Conservation (phyloP, 2,113 vertebrate species). For the Cephalopholis sonnerati region DNA sequence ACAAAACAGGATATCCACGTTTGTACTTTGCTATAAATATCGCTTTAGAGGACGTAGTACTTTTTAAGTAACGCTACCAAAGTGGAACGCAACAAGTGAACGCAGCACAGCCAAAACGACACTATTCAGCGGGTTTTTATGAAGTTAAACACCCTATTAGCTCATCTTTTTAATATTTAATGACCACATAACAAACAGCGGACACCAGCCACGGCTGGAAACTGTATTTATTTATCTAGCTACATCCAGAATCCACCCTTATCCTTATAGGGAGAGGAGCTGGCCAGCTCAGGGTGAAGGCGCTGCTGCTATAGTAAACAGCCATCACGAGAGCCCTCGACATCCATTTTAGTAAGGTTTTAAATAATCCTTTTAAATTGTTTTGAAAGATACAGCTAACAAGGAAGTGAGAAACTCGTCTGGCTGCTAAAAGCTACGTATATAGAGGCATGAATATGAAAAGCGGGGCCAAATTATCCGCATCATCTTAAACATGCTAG, state of each 20-base stretch:
- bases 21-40: constrained; percentile 36
- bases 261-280: constrained; percentile 47
- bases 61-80: constrained; percentile 4
- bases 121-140: not conserved
- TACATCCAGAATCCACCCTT: constrained; percentile 54
- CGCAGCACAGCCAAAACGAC: constrained; percentile 43
- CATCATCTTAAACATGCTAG: constrained; percentile 71
- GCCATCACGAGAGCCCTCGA: constrained; percentile 67
- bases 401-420: accelerated
- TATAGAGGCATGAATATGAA: not conserved
- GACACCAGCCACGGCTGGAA: not conserved
- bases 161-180: accelerated
- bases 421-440: not conserved
- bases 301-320: constrained; percentile 80
- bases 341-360: constrained; percentile 65
- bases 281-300: constrained; percentile 49
- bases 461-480: constrained; percentile 3
- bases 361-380: constrained; percentile 44
- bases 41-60: constrained; percentile 8
- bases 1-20: constrained; percentile 17
- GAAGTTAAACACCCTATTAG: not conserved
- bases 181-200: not conserved
- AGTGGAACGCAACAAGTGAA: constrained; percentile 73
- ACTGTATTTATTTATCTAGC: constrained; percentile 8
- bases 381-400: not conserved